Evolutionary conservation across 1,140 invertebrate species (phyloP).

Genomic region (Pachyrhynchus sulphureomaculatus): DNA sequence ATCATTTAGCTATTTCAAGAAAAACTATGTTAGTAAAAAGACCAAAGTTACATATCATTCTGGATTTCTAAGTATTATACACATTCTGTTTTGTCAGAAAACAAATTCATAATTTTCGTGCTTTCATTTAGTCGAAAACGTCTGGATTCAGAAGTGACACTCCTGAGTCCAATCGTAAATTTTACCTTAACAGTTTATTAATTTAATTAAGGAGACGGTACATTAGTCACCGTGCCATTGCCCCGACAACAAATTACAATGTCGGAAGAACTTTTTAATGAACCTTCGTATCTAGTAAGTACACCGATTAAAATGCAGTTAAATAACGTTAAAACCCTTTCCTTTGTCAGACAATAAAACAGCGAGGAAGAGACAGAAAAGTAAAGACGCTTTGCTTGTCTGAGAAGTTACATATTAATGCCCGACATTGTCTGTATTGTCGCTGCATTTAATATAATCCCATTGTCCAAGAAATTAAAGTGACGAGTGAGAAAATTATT

Average conservation of each 20-base stretch:
- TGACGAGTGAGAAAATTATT: not conserved
- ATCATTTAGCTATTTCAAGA: too few species aligned
- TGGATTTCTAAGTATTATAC: too few species aligned
- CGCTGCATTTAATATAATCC: constrained; percentile 22
- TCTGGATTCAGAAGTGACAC: too few species aligned
- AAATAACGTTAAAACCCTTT: constrained; percentile 16
- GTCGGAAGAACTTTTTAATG: constrained; percentile 1
- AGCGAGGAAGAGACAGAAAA: constrained; percentile 16
- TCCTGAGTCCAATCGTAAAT: not conserved
- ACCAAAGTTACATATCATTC: too few species aligned
- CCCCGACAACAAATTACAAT: not conserved
- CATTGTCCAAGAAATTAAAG: constrained; percentile 21
- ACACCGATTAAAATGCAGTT: constrained; percentile 21
- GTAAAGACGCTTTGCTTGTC: constrained; percentile 24
- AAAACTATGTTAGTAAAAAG: too few species aligned
- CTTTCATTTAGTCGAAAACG: too few species aligned
- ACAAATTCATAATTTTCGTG: too few species aligned
- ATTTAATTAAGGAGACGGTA: not conserved
- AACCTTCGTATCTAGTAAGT: constrained; percentile 4
- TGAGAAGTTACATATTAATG: constrained; percentile 31
- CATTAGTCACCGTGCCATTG: not conserved
- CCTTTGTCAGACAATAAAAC: constrained; percentile 25
- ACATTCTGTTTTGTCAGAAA: too few species aligned
- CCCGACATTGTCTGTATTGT: constrained; percentile 27
- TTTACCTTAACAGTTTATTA: not conserved